These are phyloP conservation scores for Drosophila hydei DNA, from an alignment of 1,140 invertebrate genomes.

Conservation along the genomic window DNA sequence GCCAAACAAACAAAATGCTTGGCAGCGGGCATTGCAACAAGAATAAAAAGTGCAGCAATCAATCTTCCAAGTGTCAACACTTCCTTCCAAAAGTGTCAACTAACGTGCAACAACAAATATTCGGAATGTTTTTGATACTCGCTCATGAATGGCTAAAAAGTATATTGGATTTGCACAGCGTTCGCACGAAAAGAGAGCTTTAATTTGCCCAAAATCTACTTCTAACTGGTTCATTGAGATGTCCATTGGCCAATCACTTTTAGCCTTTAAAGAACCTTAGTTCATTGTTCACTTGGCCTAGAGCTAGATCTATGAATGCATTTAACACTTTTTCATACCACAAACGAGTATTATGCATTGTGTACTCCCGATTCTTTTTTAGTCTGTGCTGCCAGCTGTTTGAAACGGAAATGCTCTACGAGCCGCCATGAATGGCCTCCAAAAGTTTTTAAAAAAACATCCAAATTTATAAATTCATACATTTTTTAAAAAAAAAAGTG, in stretches of 20 bases:
- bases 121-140: background rate
- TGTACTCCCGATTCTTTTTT: background rate
- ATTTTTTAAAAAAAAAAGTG: background rate
- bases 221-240: no score
- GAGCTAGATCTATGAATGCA: no score
- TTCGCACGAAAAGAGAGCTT: no score
- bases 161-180: background rate
- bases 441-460: conserved; percentile 1
- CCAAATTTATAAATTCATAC: background rate
- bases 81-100: conserved; percentile 48
- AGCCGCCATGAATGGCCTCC: background rate
- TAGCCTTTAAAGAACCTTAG: no score
- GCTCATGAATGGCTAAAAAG: background rate
- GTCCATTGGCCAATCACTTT: no score
- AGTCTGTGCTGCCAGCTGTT: background rate
- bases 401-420: conserved; percentile 11
- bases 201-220: no score
- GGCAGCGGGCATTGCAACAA: background rate
- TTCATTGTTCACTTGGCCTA: no score
- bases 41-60: conserved; percentile 55
- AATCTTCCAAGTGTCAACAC: conserved; percentile 64
- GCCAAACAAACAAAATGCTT: conserved; percentile 8
- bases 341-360: no score
- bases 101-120: conserved; percentile 36
- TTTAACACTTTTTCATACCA: no score